phyloP scores from a whole-genome alignment of 2,113 vertebrate species.

The Chinchilla lanigera region DNA sequence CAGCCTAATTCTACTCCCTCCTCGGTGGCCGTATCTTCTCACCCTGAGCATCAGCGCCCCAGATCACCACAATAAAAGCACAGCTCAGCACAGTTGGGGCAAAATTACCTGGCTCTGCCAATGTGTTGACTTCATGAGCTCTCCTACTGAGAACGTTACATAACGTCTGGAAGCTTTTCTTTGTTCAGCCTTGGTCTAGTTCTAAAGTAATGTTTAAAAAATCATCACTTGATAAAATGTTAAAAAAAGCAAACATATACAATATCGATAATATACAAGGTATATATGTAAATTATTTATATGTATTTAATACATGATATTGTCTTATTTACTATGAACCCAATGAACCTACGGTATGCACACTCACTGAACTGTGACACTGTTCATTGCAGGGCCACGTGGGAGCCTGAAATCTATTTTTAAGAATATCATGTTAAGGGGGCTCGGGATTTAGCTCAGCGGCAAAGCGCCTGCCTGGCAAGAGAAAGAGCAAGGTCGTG shows the following conservation, averaged over 20 bases:
- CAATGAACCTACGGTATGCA: neutral
- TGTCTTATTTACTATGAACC: neutral
- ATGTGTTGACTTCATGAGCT: neutral
- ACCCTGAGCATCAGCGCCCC: neutral
- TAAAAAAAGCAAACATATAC: neutral
- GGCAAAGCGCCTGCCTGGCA: too few relatives aligned
- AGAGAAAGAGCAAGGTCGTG: too few relatives aligned
- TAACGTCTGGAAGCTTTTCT: neutral
- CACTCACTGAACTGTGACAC: neutral
- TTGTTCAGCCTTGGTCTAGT: neutral
- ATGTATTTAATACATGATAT: neutral
- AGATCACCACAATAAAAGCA: neutral
- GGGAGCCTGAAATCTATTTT: neutral
- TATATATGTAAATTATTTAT: neutral
- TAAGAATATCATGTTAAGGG: neutral
- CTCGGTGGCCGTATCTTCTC: neutral
- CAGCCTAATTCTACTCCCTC: neutral
- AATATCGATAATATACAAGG: neutral
- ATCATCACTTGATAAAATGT: neutral
- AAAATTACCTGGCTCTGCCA: neutral
- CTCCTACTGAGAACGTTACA: neutral
- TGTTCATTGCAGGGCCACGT: neutral
- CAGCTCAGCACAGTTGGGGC: neutral
- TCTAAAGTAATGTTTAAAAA: slow-evolving; percentile 24
- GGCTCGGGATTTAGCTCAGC: too few relatives aligned